Conservation (phyloP, 2,113 vertebrate genomes). For the Atrichornis clamosus region DNA sequence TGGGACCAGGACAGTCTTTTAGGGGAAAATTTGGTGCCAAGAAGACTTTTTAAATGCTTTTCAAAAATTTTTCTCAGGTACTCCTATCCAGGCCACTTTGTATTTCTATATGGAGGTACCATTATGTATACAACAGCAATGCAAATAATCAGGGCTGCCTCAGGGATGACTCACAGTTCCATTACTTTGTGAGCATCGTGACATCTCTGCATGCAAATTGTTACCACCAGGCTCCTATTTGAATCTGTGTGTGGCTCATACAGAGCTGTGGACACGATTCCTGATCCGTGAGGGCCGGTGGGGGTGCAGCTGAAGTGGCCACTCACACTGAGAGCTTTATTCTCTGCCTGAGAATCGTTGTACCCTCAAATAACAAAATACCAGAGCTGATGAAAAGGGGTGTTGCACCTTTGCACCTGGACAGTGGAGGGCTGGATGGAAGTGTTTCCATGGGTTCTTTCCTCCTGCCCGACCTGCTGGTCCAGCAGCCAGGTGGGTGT, state of each 20-base stretch:
- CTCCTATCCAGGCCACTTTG: not conserved
- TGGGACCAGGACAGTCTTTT: not conserved
- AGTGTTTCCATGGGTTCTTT: not conserved
- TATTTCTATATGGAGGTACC: not conserved
- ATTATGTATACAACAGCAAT: not conserved
- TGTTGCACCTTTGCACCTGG: not conserved
- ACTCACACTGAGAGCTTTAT: accelerated
- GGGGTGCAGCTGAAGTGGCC: not conserved
- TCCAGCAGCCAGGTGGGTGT: not conserved
- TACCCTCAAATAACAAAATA: not conserved
- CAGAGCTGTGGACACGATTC: not conserved
- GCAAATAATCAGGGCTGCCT: not conserved
- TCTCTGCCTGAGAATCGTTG: not conserved
- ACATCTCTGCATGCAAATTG: not conserved
- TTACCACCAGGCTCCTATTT: not conserved
- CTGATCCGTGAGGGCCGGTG: accelerated
- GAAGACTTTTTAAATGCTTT: not conserved
- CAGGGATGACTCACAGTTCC: not conserved
- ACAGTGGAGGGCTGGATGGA: not conserved
- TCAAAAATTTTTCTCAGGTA: not conserved
- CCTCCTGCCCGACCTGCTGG: not conserved
- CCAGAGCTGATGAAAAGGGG: not conserved
- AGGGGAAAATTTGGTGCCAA: not conserved
- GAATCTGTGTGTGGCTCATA: not conserved
- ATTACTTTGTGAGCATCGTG: not conserved